These are phyloP conservation scores for Nasonovia ribisnigri DNA, from an alignment of 2,888 invertebrate genomes.

Conservation along the genomic window DNA sequence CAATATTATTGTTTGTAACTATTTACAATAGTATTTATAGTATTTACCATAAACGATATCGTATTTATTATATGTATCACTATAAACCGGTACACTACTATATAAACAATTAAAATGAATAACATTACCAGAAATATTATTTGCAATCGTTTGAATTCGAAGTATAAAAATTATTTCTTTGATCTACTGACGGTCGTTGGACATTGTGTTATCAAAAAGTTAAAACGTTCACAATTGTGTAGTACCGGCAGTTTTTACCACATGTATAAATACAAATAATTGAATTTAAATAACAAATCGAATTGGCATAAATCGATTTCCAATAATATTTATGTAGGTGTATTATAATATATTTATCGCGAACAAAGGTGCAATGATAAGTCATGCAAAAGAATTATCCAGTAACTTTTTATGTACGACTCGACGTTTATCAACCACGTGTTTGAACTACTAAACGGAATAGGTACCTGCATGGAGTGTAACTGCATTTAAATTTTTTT, in stretches of 20 bases:
- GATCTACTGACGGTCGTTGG: background rate
- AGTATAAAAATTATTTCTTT: background rate
- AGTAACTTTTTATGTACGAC: background rate
- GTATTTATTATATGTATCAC: background rate
- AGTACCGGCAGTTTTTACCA: background rate
- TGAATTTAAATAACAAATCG: background rate
- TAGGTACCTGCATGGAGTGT: background rate
- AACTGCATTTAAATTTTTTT: background rate
- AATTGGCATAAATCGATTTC: background rate
- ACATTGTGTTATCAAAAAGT: background rate
- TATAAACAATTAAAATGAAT: background rate
- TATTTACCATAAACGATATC: background rate
- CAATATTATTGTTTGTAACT: background rate
- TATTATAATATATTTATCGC: no score
- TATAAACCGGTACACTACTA: background rate
- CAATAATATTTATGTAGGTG: background rate
- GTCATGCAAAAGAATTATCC: background rate
- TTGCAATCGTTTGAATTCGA: background rate
- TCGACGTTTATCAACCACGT: background rate
- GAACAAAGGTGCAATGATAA: background rate
- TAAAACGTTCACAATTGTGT: background rate
- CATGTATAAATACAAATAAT: background rate
- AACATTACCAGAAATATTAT: background rate
- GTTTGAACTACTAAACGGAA: background rate
- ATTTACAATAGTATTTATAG: no score